Conservation (phyloP, 2,797 vertebrate genomes). For the Huso huso region DNA sequence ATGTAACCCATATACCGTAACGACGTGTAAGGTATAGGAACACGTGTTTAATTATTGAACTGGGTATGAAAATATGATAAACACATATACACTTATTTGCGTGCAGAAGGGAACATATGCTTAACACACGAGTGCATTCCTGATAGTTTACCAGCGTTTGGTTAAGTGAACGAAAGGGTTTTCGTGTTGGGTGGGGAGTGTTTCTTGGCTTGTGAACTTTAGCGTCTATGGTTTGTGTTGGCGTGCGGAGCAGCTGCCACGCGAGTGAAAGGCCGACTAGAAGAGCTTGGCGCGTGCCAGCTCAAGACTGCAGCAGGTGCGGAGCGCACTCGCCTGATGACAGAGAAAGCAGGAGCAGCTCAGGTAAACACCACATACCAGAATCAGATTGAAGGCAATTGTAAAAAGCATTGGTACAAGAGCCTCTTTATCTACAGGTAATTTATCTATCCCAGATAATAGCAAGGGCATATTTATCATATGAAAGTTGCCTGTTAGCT, state of each 20-base stretch:
- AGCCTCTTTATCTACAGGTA: too few species aligned
- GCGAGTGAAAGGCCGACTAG: constrained; percentile 32
- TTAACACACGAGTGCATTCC: neutral
- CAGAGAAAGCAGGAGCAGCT: neutral
- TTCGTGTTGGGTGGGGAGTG: neutral
- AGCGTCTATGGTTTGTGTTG: constrained; percentile 52
- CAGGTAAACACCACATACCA: neutral
- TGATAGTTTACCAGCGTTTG: neutral
- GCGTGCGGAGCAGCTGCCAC: constrained; percentile 50
- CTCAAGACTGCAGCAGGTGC: constrained; percentile 23
- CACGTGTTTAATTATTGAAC: too few species aligned
- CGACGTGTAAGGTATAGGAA: too few species aligned
- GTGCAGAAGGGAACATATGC: too few species aligned
- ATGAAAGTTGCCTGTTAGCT: too few species aligned
- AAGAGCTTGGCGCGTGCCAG: constrained; percentile 52
- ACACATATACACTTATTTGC: too few species aligned
- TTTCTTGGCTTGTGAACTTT: constrained; percentile 15
- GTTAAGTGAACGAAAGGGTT: constrained; percentile 7
- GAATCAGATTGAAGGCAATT: neutral
- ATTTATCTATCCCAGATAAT: too few species aligned
- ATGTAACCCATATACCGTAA: too few species aligned
- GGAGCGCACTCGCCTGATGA: constrained; percentile 2
- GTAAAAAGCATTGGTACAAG: too few species aligned
- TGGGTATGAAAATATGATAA: too few species aligned
- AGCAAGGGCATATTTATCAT: too few species aligned